Evolutionary conservation across 2,113 vertebrate species (phyloP).

Genomic region (Paratilapia polleni): DNA sequence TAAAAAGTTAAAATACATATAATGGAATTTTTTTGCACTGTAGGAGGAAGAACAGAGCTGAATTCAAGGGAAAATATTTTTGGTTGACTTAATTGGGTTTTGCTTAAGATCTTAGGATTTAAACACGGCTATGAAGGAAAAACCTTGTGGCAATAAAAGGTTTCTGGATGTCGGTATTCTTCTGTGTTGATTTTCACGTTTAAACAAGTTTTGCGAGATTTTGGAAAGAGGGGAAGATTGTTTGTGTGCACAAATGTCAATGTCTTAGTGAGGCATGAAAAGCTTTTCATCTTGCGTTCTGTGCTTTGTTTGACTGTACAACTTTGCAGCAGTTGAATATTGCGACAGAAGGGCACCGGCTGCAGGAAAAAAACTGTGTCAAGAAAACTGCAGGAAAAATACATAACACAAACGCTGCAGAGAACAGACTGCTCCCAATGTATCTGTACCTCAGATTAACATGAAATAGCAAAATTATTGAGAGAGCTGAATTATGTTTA

Average conservation of each 20-base stretch:
- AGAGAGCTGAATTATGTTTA: constrained; percentile 88
- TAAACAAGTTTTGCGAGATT: constrained; percentile 53
- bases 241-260: constrained; percentile 64
- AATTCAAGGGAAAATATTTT: constrained; percentile 38
- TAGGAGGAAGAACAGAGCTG: neutral
- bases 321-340: constrained; percentile 63
- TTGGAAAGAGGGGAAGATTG: constrained; percentile 29
- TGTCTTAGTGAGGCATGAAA: constrained; percentile 60
- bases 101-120: constrained; percentile 43
- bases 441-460: constrained; percentile 70
- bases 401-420: constrained; percentile 36
- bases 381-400: constrained; percentile 56
- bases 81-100: constrained; percentile 25
- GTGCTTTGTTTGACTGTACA: constrained; percentile 72
- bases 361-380: constrained; percentile 54
- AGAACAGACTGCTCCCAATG: constrained; percentile 15
- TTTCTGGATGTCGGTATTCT: constrained; percentile 44
- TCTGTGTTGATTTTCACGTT: constrained; percentile 44
- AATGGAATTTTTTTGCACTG: neutral
- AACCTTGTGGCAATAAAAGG: constrained; percentile 46
- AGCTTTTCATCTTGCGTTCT: constrained; percentile 66
- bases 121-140: constrained; percentile 37
- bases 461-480: constrained; percentile 85
- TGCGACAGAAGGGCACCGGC: constrained; percentile 72
- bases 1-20: constrained; percentile 29